Base-by-base conservation (phyloP, 2,888 invertebrate species). In the Reticulitermes lucifugus region DNA sequence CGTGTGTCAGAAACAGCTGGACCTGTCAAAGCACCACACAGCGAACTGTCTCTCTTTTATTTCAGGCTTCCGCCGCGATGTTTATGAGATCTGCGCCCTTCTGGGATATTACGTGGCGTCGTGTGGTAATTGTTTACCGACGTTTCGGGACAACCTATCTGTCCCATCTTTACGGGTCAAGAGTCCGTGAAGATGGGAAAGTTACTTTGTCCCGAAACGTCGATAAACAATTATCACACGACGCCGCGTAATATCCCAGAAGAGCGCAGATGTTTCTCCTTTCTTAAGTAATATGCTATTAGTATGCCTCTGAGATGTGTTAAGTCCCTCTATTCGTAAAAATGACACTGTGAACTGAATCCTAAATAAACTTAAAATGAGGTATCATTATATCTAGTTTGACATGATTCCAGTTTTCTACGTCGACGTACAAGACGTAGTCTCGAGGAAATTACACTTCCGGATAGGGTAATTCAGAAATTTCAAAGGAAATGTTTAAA, bases 381-480 rank as follows among this genome's bases (percentile, higher is more conserved):
- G n/a, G 25, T 65, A 25, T n/a, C 7, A 65, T 18, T 14, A n/a
- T n/a, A n/a, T 9, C 12, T 29, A 29, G 14, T 71, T 10, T 25
- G 7, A 71, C 71, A 71, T 9, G 71, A 25, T 71, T 29, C 14
- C 25, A 71, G 18, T 29, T 25, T 71, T 25, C 7, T 70, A 25
- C 5, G 5, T 55, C 55, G 18, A 55, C 70, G 0, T 71, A 71
- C 14, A 29, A 29, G 29, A 25, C n/a, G 7, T 29, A 9, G 12
- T 71, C 41, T 41, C 1, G 18, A 29, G 73, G 73, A 73, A 65
- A 73, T 73, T 73, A 73, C 73, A 41, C 10, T 73, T 73, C 73
- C 73, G 21, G 41, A 3, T 41, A 41, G 41, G 14, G 41, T 73
- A 73, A 41, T 73, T 41, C 9, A 6, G 41, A 73, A 35, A 14